Evolutionary conservation across 2,797 vertebrate species (phyloP).

Genomic region (Characodon lateralis): DNA sequence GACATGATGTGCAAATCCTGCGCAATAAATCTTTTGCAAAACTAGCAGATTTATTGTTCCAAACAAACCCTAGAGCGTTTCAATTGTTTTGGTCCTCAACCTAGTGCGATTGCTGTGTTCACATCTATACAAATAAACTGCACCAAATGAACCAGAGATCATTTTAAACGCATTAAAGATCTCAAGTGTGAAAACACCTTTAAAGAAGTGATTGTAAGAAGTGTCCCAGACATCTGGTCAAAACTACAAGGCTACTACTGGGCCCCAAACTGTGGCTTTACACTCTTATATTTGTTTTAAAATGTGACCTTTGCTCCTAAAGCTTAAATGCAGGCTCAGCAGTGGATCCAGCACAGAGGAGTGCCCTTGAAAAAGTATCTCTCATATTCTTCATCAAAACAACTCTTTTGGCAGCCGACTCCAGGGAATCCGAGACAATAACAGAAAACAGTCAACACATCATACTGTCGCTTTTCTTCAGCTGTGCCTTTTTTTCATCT

Average conservation of each 20-base stretch:
- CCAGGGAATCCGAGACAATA: slow-evolving; percentile 67
- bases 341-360: slow-evolving; percentile 20
- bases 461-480: slow-evolving; percentile 50
- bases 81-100: no score
- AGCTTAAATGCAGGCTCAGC: slow-evolving; percentile 39
- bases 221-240: not conserved
- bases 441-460: slow-evolving; percentile 66
- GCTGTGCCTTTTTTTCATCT: slow-evolving; percentile 40
- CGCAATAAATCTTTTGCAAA: not conserved
- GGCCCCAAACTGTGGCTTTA: not conserved
- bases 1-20: not conserved
- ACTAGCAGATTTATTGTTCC: not conserved
- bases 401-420: slow-evolving; percentile 60
- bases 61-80: no score
- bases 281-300: slow-evolving; percentile 28
- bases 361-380: slow-evolving; percentile 53
- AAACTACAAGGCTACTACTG: slow-evolving; percentile 5
- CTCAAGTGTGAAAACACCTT: no score
- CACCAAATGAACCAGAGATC: no score
- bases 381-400: slow-evolving; percentile 72
- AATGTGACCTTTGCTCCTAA: slow-evolving; percentile 40
- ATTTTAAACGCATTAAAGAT: no score
- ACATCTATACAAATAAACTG: no score
- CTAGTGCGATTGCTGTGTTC: no score
- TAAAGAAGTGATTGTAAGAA: not conserved